These are phyloP conservation scores for Apamea crenata DNA, from an alignment of 2,888 invertebrate genomes.

Conservation along the genomic window DNA sequence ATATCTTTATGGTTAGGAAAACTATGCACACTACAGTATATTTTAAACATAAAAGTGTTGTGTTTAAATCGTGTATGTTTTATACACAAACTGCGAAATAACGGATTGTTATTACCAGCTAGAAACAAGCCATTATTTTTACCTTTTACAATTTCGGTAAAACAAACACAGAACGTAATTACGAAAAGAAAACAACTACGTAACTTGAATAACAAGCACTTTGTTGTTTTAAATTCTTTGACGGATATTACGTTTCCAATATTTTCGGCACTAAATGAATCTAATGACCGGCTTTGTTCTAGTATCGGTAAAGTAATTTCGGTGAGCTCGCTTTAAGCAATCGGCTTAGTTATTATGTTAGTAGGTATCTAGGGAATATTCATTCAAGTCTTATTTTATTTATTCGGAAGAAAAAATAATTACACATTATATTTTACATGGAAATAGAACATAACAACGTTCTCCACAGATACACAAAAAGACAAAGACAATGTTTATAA, in stretches of 20 bases:
- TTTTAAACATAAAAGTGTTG: neutral
- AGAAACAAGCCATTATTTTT: constrained; percentile 21
- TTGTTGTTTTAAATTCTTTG: constrained; percentile 54
- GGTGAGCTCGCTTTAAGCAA: neutral
- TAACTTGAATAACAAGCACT: constrained; percentile 52
- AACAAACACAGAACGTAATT: constrained; percentile 43
- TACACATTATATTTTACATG: too few species aligned
- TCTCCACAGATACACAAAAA: too few species aligned
- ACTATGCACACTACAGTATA: neutral
- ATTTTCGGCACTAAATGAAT: constrained; percentile 34
- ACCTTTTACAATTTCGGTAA: constrained; percentile 36
- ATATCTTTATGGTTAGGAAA: neutral
- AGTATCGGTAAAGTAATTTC: constrained; percentile 29
- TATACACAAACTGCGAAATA: constrained; percentile 5
- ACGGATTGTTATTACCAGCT: constrained; percentile 2
- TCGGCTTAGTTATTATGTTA: neutral
- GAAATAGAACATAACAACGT: too few species aligned
- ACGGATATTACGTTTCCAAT: constrained; percentile 32
- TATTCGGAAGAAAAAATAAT: too few species aligned
- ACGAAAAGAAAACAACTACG: constrained; percentile 48
- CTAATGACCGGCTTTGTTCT: constrained; percentile 22
- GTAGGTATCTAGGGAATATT: too few species aligned
- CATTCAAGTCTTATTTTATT: too few species aligned
- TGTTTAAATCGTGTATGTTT: neutral
- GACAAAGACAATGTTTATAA: too few species aligned